These are phyloP conservation scores for Steatornis caripensis DNA, from an alignment of 2,113 vertebrate species.

Conservation along the genomic window DNA sequence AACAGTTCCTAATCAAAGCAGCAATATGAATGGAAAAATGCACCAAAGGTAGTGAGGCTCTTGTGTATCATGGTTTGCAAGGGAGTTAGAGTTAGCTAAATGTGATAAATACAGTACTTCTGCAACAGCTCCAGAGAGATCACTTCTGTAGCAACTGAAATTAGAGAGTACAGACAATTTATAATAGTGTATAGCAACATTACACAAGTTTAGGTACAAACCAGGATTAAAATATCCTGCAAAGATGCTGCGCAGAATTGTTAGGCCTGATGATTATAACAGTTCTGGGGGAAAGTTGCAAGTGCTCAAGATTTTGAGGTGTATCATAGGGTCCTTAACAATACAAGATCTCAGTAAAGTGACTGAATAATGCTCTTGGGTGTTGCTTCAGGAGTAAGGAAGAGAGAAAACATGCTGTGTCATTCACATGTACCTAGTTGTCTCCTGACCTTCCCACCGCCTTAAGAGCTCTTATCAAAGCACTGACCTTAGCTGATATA, in stretches of 20 bases:
- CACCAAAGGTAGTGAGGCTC: background rate
- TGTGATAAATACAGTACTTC: background rate
- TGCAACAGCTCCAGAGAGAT: background rate
- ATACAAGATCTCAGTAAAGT: background rate
- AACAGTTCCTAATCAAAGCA: background rate
- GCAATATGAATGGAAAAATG: background rate
- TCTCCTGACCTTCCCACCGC: background rate
- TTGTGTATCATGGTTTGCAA: background rate
- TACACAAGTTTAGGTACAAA: background rate
- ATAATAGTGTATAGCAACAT: background rate
- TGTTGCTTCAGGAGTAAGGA: background rate
- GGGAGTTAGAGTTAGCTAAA: background rate
- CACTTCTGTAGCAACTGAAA: background rate
- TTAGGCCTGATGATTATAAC: background rate
- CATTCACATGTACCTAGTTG: background rate
- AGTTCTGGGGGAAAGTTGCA: background rate
- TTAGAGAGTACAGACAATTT: background rate
- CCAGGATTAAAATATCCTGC: background rate
- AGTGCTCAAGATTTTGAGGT: background rate
- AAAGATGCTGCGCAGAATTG: background rate
- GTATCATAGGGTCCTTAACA: background rate
- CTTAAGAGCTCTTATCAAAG: background rate
- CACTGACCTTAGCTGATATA: background rate
- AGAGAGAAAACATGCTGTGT: background rate
- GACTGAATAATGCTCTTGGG: background rate